Percentiles rank a stretch among this genome's conserved stretches.
These are phyloP conservation scores for Luffia ferchaultella DNA, from an alignment of 2,888 invertebrate genomes.

Conservation along the genomic window DNA sequence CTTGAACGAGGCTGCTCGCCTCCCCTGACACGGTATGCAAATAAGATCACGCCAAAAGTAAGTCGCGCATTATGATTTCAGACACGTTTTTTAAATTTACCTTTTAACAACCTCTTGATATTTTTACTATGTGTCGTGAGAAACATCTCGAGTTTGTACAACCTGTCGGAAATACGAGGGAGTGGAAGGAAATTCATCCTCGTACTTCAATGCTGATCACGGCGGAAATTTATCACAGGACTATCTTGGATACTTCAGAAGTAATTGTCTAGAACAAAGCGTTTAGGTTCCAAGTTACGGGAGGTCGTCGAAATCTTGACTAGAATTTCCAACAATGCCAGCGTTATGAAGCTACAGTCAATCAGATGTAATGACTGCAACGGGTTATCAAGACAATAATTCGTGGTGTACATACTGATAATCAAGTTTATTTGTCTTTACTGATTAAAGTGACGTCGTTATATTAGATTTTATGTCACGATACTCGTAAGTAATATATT, in stretches of 20 bases:
- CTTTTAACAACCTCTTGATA: slow-evolving; percentile 51
- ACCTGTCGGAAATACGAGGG: slow-evolving; percentile 33
- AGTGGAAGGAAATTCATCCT: slow-evolving; percentile 36
- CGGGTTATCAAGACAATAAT: background rate
- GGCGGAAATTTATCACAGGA: slow-evolving; percentile 45
- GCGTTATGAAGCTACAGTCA: background rate
- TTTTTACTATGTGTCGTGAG: slow-evolving; percentile 44
- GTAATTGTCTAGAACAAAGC: slow-evolving; percentile 30
- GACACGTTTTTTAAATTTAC: slow-evolving; percentile 52
- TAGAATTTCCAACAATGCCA: background rate
- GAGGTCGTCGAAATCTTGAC: slow-evolving; percentile 10
- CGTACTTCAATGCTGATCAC: slow-evolving; percentile 46
- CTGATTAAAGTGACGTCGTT: too few relatives aligned
- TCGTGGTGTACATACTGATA: slow-evolving; percentile 3
- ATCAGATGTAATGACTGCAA: background rate
- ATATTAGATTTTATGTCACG: too few relatives aligned
- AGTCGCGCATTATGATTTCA: slow-evolving; percentile 36
- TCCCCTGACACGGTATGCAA: slow-evolving; percentile 25
- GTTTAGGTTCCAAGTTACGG: slow-evolving; percentile 32
- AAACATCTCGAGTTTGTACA: slow-evolving; percentile 11
- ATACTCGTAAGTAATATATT: too few relatives aligned
- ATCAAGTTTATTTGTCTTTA: slow-evolving; percentile 1
- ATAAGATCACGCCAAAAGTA: slow-evolving; percentile 29
- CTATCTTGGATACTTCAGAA: slow-evolving; percentile 34
- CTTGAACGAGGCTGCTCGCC: too few relatives aligned